A percentile compares a stretch with the other conserved stretches of the same genome.
These are phyloP conservation scores for Amblyjoppa proteus DNA, from an alignment of 2,888 invertebrate genomes.

Conservation along the genomic window DNA sequence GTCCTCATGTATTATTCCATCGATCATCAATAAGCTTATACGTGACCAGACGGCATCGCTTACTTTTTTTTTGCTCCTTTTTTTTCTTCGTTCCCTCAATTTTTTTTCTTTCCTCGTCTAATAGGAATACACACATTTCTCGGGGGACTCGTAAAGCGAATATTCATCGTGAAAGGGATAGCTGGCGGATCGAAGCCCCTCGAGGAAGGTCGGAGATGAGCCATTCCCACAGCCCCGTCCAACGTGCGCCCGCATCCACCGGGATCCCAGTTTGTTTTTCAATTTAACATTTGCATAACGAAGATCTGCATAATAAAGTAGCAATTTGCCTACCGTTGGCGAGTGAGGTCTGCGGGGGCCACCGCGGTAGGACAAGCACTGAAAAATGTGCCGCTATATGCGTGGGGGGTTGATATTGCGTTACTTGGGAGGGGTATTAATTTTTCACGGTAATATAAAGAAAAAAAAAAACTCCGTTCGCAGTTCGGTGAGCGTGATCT, in stretches of 20 bases:
- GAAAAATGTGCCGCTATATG: constrained; percentile 33
- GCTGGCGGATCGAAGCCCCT: constrained; percentile 47
- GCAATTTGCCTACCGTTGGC: constrained; percentile 68
- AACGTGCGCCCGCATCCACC: constrained; percentile 38
- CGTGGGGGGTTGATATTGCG: constrained; percentile 51
- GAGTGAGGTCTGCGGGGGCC: constrained; percentile 71
- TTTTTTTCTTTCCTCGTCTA: constrained; percentile 31
- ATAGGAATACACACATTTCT: constrained; percentile 57
- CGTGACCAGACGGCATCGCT: constrained; percentile 25
- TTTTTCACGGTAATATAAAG: constrained; percentile 40
- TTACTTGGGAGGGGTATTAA: constrained; percentile 50
- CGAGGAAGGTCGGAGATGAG: constrained; percentile 38
- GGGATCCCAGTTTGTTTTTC: constrained; percentile 69
- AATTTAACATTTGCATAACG: constrained; percentile 72
- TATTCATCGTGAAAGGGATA: constrained; percentile 59
- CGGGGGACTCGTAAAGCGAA: constrained; percentile 44
- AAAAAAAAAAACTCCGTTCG: constrained; percentile 14
- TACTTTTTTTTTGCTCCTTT: constrained; percentile 10
- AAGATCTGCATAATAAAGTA: constrained; percentile 77
- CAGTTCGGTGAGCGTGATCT: constrained; percentile 27
- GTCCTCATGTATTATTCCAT: constrained; percentile 48
- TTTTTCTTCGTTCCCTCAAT: not conserved
- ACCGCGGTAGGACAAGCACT: constrained; percentile 30
- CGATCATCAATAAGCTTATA: constrained; percentile 52
- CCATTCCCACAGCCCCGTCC: constrained; percentile 37